These are phyloP conservation scores for Apostichopus japonicus DNA, from an alignment of 35 echinoderm and acorn worm species.

Conservation along the genomic window DNA sequence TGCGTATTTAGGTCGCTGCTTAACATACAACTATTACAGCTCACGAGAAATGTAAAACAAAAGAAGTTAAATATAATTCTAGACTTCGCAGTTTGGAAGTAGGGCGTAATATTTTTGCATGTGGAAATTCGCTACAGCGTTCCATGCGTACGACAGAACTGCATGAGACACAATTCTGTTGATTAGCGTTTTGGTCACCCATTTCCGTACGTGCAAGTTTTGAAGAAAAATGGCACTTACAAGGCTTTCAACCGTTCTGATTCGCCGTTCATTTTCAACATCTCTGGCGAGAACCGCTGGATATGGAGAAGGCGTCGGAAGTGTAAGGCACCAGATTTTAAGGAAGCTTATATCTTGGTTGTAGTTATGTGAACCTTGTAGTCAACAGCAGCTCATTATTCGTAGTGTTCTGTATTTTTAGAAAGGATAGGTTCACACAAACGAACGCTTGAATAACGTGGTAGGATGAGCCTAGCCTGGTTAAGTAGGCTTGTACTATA, in stretches of 20 bases:
- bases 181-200: neutral
- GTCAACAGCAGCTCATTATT: neutral
- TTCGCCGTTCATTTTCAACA: slow-evolving; percentile 38
- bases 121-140: too few species aligned
- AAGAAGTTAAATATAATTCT: too few species aligned
- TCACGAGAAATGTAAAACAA: too few species aligned
- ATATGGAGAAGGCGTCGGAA: slow-evolving; percentile 52
- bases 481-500: too few species aligned
- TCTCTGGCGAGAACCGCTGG: slow-evolving; percentile 36
- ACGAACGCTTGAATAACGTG: neutral
- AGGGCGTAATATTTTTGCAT: too few species aligned
- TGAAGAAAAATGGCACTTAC: slow-evolving; percentile 44
- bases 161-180: neutral
- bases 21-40: too few species aligned
- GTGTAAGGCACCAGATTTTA: neutral
- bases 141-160: neutral
- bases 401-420: too few species aligned
- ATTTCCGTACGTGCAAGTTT: neutral
- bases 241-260: slow-evolving; percentile 4
- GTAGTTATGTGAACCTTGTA: too few species aligned
- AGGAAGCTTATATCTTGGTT: too few species aligned
- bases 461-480: slow-evolving; percentile 13
- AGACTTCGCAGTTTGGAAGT: too few species aligned
- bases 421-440: too few species aligned
- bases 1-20: too few species aligned